Evolutionary conservation across 1,140 invertebrate genomes (phyloP).

Genomic region (Cephus cinctus): DNA sequence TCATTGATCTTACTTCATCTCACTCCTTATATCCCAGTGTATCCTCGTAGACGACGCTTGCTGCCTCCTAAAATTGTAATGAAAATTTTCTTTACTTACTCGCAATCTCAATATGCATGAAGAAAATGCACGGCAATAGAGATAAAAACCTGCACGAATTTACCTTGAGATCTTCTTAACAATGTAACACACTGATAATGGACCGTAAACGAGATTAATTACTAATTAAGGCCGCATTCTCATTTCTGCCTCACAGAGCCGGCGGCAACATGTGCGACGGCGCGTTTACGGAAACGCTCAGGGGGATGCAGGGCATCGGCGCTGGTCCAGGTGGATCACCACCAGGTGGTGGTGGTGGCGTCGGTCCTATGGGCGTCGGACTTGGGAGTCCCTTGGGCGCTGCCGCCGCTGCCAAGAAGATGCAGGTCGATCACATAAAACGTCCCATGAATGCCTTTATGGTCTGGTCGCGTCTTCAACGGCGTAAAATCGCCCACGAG

Average conservation of each 20-base stretch:
- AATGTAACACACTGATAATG: not conserved
- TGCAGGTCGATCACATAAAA: conserved; percentile 61
- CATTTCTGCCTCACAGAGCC: conserved; percentile 41
- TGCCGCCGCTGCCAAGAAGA: conserved; percentile 42
- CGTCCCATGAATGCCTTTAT: conserved; percentile 70
- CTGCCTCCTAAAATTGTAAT: too few relatives aligned
- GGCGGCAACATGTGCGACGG: conserved; percentile 57
- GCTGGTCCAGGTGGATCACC: conserved; percentile 47
- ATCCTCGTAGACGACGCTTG: too few relatives aligned
- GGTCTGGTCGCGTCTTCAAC: conserved; percentile 84
- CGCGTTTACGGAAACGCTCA: conserved; percentile 48
- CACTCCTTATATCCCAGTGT: too few relatives aligned
- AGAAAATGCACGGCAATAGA: too few relatives aligned
- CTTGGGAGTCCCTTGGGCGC: conserved; percentile 38
- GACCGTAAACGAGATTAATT: not conserved
- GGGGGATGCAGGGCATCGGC: conserved; percentile 49
- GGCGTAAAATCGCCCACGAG: conserved; percentile 92
- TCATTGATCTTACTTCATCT: too few relatives aligned
- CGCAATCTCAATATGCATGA: too few relatives aligned
- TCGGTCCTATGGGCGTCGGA: conserved; percentile 45
- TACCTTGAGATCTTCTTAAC: too few relatives aligned
- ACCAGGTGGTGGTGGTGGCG: conserved; percentile 37
- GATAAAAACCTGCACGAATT: too few relatives aligned
- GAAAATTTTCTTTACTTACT: too few relatives aligned
- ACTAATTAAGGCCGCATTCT: not conserved